These are phyloP conservation scores for Ceramica pisi DNA, from an alignment of 2,888 invertebrate species.

Conservation along the genomic window DNA sequence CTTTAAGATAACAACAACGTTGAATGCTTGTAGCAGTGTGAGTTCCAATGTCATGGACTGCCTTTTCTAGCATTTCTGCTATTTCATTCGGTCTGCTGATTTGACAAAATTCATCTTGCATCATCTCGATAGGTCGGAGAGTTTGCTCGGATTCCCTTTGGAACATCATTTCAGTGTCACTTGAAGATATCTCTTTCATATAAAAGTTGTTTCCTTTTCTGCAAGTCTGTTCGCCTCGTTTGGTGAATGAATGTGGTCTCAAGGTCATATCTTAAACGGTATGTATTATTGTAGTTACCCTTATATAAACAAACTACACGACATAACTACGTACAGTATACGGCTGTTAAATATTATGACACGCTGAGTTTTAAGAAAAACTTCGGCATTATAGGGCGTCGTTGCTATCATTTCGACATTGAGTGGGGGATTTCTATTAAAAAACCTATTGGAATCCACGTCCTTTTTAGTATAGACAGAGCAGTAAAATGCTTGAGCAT, in stretches of 20 bases:
- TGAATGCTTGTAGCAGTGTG: conserved; percentile 7
- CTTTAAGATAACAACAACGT: background rate
- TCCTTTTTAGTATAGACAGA: background rate
- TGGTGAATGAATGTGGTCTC: background rate
- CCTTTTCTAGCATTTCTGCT: background rate
- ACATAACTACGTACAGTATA: background rate
- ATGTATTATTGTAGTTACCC: background rate
- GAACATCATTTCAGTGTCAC: conserved; percentile 13
- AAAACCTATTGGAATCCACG: background rate
- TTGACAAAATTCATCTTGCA: conserved; percentile 10
- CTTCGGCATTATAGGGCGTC: background rate
- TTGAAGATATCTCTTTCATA: conserved; percentile 31
- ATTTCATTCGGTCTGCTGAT: background rate
- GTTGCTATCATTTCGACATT: background rate
- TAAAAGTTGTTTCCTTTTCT: conserved; percentile 38
- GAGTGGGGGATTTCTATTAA: background rate
- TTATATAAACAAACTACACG: background rate
- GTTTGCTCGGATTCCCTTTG: conserved; percentile 15
- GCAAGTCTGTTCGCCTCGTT: conserved; percentile 1
- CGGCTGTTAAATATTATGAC: background rate
- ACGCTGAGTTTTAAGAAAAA: background rate
- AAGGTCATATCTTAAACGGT: conserved; percentile 33
- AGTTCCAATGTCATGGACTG: background rate
- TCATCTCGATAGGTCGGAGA: conserved; percentile 6
- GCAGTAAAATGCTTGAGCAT: background rate